Conservation (phyloP, 2,797 vertebrate species). For the Microctenopoma stevenorrisi region DNA sequence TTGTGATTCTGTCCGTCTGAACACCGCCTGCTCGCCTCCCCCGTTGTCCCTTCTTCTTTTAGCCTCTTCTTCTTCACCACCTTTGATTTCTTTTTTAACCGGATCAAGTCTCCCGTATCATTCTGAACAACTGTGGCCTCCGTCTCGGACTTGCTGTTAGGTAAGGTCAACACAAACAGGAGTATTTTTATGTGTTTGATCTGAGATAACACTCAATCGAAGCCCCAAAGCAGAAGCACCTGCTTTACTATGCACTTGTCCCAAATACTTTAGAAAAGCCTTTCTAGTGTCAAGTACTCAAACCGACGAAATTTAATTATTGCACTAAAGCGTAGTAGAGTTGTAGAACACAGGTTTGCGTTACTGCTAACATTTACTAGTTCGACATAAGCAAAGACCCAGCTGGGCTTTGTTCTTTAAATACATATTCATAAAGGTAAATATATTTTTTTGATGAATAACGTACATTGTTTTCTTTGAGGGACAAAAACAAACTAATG, state of each 20-base stretch:
- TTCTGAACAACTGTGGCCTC: constrained; percentile 28
- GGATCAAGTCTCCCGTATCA: constrained; percentile 23
- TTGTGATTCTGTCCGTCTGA: constrained; percentile 22
- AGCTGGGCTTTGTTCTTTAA: constrained; percentile 12
- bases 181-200: background rate
- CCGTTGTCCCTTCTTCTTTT: constrained; percentile 63
- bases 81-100: constrained; percentile 72
- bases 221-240: background rate
- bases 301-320: no score
- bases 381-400: constrained; percentile 2
- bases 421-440: background rate
- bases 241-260: background rate
- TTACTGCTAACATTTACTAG: no score
- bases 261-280: background rate
- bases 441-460: background rate
- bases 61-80: constrained; percentile 74
- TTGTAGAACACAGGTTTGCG: no score
- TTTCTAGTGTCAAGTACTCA: background rate
- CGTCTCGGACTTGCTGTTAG: constrained; percentile 40
- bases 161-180: background rate
- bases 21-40: constrained; percentile 62
- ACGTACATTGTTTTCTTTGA: background rate
- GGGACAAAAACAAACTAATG: background rate
- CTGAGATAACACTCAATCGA: background rate
- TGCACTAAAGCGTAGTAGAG: background rate